Evolutionary conservation across 2,113 vertebrate species (phyloP), one percentile per base, ranked within the genome.

Genomic region (Tonatia bakeri): DNA sequence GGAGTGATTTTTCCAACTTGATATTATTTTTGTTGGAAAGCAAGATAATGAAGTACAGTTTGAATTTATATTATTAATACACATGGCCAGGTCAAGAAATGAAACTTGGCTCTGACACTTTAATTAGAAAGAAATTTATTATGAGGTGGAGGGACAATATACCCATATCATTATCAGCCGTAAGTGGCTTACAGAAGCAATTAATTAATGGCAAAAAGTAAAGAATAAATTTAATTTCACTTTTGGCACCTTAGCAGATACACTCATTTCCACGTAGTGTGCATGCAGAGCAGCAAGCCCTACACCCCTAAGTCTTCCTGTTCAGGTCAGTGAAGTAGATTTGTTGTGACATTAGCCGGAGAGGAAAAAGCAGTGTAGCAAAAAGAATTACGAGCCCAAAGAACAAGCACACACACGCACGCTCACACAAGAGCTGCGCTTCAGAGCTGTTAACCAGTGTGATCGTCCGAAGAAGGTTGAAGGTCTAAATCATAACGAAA

Each of bases 271-370:
- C 96, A 52, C 93, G 91, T 88, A 95, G 72, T 87, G 0, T 90
- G 70, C 72, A 89, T 64, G 19, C 87, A 97, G 85, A 82, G 8
- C 84, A 56, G 93, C 70, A 83, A 90, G 84, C 90, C 59, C 45
- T 92, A 91, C 72, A 95, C 87, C 87, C 77, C 91, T 96, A 95
- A 45, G 82, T 96, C 84, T 73, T 96, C 92, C 61, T 95, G 96
- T 70, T 76, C 84, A 97, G 86, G 94, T 97, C 90, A 94, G 88
- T 97, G 97, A 98, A 94, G 75, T 13, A 98, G 87, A 98, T 98
- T 81, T 94, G 85, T 92, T 97, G 79, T 98, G 98, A 98, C 97
- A 98, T 96, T 98, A 97, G 96, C 98, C 96, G 4, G 9, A 97
- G 97, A 98, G 98, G 93, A 95, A 97, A 98, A 97, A 97, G n/a